Conservation (phyloP, 1,140 invertebrate genomes). For the Drosophila malerkotliana region DNA sequence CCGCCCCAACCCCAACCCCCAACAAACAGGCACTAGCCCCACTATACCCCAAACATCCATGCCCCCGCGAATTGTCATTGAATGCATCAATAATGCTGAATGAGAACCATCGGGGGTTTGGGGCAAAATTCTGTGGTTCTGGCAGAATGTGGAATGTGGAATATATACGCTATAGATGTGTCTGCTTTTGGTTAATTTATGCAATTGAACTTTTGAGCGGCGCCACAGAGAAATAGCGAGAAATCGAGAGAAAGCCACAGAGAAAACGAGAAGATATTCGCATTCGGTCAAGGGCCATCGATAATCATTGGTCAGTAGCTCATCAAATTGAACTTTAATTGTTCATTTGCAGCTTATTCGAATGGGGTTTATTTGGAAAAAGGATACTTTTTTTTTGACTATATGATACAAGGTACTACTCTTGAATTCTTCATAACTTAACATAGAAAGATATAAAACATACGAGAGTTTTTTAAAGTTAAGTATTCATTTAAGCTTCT, state of each 20-base stretch:
- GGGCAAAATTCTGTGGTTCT: slow-evolving; percentile 11
- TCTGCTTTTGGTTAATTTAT: slow-evolving; percentile 72
- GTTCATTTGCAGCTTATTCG: slow-evolving; percentile 12
- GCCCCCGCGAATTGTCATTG: slow-evolving; percentile 50
- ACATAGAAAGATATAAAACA: too few species aligned
- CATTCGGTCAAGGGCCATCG: slow-evolving; percentile 31
- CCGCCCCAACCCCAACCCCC: background rate
- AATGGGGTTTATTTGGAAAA: background rate
- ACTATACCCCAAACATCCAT: background rate
- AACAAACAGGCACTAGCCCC: background rate
- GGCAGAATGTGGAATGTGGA: slow-evolving; percentile 43
- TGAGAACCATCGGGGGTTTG: slow-evolving; percentile 1
- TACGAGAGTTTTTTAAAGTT: too few species aligned
- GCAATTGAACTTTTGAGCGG: slow-evolving; percentile 70
- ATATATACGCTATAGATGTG: slow-evolving; percentile 20
- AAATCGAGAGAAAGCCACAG: background rate
- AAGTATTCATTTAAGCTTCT: too few species aligned
- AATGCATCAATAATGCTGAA: slow-evolving; percentile 66
- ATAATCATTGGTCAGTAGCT: slow-evolving; percentile 17
- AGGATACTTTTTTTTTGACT: too few species aligned
- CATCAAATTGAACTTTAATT: slow-evolving; percentile 36
- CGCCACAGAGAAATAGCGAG: slow-evolving; percentile 15
- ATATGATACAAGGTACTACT: too few species aligned
- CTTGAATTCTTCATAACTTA: too few species aligned
- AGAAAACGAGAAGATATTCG: background rate